These are phyloP conservation scores for Eubasilissa splendida DNA, from an alignment of 2,888 invertebrate species.

Conservation along the genomic window DNA sequence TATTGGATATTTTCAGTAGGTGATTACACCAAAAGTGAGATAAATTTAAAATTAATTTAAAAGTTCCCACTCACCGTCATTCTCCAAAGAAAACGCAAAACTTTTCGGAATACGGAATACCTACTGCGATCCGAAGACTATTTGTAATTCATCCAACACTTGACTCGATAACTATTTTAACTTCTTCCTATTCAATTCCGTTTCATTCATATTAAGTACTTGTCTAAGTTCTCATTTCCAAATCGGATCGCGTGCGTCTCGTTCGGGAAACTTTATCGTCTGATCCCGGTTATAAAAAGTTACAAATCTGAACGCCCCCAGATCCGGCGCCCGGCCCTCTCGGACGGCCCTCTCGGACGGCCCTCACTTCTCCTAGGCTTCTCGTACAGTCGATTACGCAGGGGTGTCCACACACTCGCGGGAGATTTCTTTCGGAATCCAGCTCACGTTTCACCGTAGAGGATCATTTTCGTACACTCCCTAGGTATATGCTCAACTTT, in stretches of 20 bases:
- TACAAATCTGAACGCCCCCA: constrained; percentile 56
- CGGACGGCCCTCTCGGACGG: neutral
- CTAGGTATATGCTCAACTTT: too few species aligned
- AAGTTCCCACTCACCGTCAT: neutral
- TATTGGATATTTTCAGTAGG: too few species aligned
- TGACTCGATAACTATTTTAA: constrained; percentile 41
- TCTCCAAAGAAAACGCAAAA: neutral
- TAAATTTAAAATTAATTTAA: too few species aligned
- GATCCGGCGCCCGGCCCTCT: neutral
- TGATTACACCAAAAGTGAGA: too few species aligned
- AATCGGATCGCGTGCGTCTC: constrained; percentile 58
- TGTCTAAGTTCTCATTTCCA: constrained; percentile 52
- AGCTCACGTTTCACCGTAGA: too few species aligned
- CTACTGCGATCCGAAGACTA: neutral
- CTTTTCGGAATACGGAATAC: neutral
- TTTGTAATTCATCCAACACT: constrained; percentile 35
- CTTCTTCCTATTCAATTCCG: constrained; percentile 43
- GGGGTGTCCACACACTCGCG: constrained; percentile 2
- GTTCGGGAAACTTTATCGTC: constrained; percentile 56
- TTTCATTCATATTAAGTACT: constrained; percentile 48
- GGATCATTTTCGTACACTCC: too few species aligned
- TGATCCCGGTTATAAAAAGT: constrained; percentile 58
- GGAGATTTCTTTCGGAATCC: too few species aligned
- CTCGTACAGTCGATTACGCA: constrained; percentile 3
- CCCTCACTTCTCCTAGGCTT: neutral